phyloP scores from a whole-genome alignment of 2,888 invertebrate species.

The Pyralis farinalis region DNA sequence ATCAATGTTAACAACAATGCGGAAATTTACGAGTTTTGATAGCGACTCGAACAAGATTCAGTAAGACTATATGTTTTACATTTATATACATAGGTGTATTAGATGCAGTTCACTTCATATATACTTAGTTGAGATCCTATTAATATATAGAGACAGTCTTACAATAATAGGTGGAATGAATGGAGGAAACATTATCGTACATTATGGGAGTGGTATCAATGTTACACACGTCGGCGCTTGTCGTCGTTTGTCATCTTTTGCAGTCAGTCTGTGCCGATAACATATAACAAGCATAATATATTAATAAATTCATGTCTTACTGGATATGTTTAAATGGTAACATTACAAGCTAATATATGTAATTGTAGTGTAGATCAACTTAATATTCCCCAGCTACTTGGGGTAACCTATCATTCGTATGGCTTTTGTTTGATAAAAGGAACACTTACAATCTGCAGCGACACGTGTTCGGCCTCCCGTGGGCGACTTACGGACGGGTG shows the following conservation, averaged over 20 bases:
- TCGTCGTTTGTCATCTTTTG: background rate
- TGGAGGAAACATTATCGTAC: no score
- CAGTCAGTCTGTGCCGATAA: slow-evolving; percentile 25
- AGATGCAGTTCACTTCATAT: no score
- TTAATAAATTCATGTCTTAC: slow-evolving; percentile 54
- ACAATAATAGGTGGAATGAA: no score
- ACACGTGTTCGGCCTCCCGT: slow-evolving; percentile 22
- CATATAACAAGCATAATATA: slow-evolving; percentile 23
- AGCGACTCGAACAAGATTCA: no score
- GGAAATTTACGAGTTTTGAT: no score
- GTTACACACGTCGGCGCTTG: background rate
- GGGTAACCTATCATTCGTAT: slow-evolving; percentile 25
- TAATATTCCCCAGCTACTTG: slow-evolving; percentile 22
- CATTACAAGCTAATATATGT: slow-evolving; percentile 44
- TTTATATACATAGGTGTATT: no score
- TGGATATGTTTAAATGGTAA: slow-evolving; percentile 67
- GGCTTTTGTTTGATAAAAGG: slow-evolving; percentile 30
- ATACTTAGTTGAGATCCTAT: no score
- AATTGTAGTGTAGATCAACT: slow-evolving; percentile 26
- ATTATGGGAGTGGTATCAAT: no score
- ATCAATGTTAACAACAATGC: no score
- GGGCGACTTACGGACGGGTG: no score
- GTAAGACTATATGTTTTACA: no score
- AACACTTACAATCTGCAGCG: slow-evolving; percentile 32
- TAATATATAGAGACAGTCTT: no score